Evolutionary conservation across 2,888 invertebrate genomes (phyloP).

Genomic region (Liopterus haemorrhoidalis): DNA sequence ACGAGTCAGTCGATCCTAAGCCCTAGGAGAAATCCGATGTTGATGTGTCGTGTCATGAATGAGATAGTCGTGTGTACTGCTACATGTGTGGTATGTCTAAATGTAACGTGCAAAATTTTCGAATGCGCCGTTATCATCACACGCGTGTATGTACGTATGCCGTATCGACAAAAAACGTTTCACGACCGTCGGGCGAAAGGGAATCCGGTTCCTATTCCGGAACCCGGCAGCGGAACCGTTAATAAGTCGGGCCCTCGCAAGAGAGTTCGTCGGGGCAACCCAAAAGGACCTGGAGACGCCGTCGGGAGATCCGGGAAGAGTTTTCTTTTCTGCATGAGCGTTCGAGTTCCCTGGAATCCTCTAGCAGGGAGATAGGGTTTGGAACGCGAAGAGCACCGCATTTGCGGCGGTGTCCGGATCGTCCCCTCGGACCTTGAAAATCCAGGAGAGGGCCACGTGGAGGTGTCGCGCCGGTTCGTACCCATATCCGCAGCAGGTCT

Average conservation of each 20-base stretch:
- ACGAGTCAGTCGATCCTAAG: conserved; percentile 56
- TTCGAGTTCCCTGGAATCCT: conserved; percentile 51
- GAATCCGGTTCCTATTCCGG: conserved; percentile 56
- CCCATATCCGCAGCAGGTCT: conserved; percentile 72
- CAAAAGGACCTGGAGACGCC: conserved; percentile 53
- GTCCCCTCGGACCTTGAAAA: conserved; percentile 45
- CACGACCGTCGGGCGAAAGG: no score
- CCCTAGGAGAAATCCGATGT: conserved; percentile 50
- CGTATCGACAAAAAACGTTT: no score
- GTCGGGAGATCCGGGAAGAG: conserved; percentile 51
- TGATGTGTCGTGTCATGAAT: conserved; percentile 40
- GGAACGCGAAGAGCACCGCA: conserved; percentile 48
- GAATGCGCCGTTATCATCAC: no score
- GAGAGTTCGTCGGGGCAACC: conserved; percentile 48
- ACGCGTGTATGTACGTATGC: no score
- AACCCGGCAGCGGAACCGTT: conserved; percentile 48
- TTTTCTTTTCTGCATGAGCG: conserved; percentile 50
- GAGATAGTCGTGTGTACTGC: conserved; percentile 14
- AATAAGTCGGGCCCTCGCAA: conserved; percentile 46
- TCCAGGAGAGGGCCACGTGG: conserved; percentile 39
- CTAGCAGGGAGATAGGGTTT: conserved; percentile 45
- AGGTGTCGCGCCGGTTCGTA: conserved; percentile 48
- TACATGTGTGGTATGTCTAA: no score
- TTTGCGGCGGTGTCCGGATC: conserved; percentile 47
- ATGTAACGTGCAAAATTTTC: no score